Conservation (phyloP, 2,888 invertebrate species). For the Tipula lateralis region DNA sequence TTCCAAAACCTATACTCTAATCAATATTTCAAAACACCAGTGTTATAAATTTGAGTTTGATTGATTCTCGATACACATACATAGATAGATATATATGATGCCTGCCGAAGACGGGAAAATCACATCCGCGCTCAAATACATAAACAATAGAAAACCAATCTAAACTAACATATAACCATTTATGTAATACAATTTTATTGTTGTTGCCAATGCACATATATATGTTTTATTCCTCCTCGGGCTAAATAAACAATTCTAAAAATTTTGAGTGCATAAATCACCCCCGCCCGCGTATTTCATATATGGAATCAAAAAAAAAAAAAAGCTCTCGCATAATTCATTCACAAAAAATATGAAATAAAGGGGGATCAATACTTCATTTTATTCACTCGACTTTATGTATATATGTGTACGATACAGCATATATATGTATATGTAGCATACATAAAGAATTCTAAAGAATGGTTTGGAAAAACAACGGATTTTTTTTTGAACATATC, state of each 20-base stretch:
- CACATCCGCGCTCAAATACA: background rate
- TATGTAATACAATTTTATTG: background rate
- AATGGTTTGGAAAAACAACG: conserved; percentile 8
- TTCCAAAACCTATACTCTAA: too few relatives aligned
- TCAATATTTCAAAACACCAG: too few relatives aligned
- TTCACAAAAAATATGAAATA: conserved; percentile 19
- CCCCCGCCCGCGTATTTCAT: background rate
- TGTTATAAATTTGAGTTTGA: too few relatives aligned
- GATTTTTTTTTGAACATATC: background rate
- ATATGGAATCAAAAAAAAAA: background rate
- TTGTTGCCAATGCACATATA: background rate
- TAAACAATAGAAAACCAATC: conserved; percentile 4
- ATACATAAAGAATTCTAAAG: background rate
- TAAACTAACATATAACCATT: background rate
- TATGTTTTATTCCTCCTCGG: background rate
- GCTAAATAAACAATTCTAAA: background rate
- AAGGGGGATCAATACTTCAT: conserved; percentile 3
- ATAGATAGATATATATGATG: background rate
- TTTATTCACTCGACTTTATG: conserved; percentile 20
- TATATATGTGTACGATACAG: background rate
- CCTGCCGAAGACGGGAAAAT: background rate
- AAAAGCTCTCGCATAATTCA: conserved; percentile 5
- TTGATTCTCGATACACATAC: background rate
- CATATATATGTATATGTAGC: background rate
- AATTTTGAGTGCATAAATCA: conserved; percentile 5